phyloP scores from a whole-genome alignment of 2,888 invertebrate genomes.

The Endomychus coccineus region DNA sequence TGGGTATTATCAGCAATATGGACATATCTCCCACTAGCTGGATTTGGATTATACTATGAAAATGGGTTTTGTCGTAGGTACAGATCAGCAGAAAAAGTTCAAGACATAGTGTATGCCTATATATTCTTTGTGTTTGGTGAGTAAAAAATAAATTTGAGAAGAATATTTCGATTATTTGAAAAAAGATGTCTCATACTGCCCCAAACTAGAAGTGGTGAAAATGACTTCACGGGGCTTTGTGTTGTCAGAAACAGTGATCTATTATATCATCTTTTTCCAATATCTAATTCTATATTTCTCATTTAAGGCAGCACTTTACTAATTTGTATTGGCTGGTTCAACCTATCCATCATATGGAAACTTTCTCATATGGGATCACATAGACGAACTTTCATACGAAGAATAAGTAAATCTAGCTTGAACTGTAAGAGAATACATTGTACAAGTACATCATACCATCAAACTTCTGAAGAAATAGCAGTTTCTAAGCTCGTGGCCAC shows the following conservation, averaged over 20 bases:
- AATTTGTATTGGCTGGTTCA: conserved; percentile 71
- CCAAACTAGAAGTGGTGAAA: too few relatives aligned
- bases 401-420: conserved; percentile 41
- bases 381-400: conserved; percentile 39
- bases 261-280: conserved; percentile 1
- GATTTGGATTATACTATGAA: conserved; percentile 67
- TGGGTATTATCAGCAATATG: conserved; percentile 63
- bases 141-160: too few relatives aligned
- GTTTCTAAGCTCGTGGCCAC: conserved; percentile 80
- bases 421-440: conserved; percentile 25
- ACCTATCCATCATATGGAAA: conserved; percentile 72
- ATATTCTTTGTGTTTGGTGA: conserved; percentile 71
- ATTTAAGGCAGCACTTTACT: conserved; percentile 62
- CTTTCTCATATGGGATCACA: conserved; percentile 54
- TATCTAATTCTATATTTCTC: conserved; percentile 11
- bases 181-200: too few relatives aligned
- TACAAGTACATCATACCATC: too few relatives aligned
- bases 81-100: conserved; percentile 55
- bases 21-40: conserved; percentile 67
- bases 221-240: conserved; percentile 5
- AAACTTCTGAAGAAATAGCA: conserved; percentile 74
- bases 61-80: conserved; percentile 57
- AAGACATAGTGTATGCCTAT: conserved; percentile 67
- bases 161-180: too few relatives aligned
- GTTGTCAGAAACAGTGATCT: background rate